Percentiles rank a stretch among this genome's conserved stretches.
These are phyloP conservation scores for Sceliomorpha sp. DNA, from an alignment of 2,888 invertebrate species.

Conservation along the genomic window DNA sequence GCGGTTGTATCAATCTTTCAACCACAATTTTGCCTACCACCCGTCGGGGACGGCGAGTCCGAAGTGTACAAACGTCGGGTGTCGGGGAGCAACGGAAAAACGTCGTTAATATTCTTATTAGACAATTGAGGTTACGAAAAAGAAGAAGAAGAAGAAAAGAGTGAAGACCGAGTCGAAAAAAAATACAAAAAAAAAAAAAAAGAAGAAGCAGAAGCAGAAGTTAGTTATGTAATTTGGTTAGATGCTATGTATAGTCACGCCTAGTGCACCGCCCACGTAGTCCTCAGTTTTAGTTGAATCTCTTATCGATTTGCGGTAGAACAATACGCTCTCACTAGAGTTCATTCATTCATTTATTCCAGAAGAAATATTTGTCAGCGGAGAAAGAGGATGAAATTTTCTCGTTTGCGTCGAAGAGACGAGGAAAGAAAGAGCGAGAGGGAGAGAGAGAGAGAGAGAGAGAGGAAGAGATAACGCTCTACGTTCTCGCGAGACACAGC, in stretches of 20 bases:
- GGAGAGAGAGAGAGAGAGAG: constrained; percentile 17
- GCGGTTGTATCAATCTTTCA: too few species aligned
- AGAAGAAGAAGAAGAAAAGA: constrained; percentile 26
- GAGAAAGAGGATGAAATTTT: neutral
- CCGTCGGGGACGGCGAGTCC: too few species aligned
- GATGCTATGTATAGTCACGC: constrained; percentile 23
- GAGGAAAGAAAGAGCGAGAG: neutral
- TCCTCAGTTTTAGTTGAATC: constrained; percentile 28
- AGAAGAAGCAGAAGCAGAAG: too few species aligned
- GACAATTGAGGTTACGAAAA: constrained; percentile 5
- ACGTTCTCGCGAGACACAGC: constrained; percentile 17
- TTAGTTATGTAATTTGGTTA: constrained; percentile 21
- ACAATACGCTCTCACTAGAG: constrained; percentile 17
- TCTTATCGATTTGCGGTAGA: constrained; percentile 30
- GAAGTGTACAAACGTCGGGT: too few species aligned
- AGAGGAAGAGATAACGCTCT: constrained; percentile 18
- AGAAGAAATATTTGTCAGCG: constrained; percentile 12
- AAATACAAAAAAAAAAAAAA: too few species aligned
- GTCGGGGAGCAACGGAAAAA: too few species aligned
- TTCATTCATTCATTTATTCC: constrained; percentile 19
- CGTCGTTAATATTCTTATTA: neutral
- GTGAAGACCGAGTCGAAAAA: constrained; percentile 16
- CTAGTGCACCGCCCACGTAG: constrained; percentile 13
- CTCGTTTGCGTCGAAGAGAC: constrained; percentile 3
- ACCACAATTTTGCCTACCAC: too few species aligned